Percentiles rank a stretch among this genome's conserved stretches.
Evolutionary conservation across 2,888 invertebrate species (phyloP).

Genomic region (Hypena proboscidalis): DNA sequence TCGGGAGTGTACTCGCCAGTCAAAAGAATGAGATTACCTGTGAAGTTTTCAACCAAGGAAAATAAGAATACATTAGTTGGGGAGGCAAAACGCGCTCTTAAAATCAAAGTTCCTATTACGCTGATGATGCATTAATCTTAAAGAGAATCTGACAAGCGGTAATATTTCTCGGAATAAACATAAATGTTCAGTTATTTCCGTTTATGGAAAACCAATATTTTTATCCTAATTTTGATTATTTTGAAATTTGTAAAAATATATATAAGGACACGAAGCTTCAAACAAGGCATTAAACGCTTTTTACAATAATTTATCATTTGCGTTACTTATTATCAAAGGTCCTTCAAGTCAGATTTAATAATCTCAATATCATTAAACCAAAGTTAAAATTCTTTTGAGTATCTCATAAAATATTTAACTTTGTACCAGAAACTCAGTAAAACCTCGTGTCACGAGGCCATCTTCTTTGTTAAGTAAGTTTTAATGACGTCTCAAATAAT

Average conservation of each 20-base stretch:
- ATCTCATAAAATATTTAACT: slow-evolving; percentile 18
- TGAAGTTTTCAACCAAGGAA: slow-evolving; percentile 52
- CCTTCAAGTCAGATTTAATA: neutral
- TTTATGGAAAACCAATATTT: too few species aligned
- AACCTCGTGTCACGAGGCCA: slow-evolving; percentile 15
- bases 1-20: slow-evolving; percentile 52
- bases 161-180: too few species aligned
- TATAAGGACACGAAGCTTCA: too few species aligned
- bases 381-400: slow-evolving; percentile 14
- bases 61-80: slow-evolving; percentile 53
- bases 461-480: slow-evolving; percentile 51
- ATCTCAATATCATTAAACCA: neutral
- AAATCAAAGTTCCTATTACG: too few species aligned
- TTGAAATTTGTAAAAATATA: too few species aligned
- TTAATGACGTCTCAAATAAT: slow-evolving; percentile 59
- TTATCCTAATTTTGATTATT: too few species aligned
- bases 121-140: too few species aligned
- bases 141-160: too few species aligned
- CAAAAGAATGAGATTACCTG: slow-evolving; percentile 60
- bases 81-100: slow-evolving; percentile 36
- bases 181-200: too few species aligned
- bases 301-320: too few species aligned
- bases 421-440: slow-evolving; percentile 7
- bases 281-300: too few species aligned
- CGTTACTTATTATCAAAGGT: too few species aligned